A percentile compares a stretch with the other conserved stretches of the same genome.
phyloP scores from a whole-genome alignment of 1,140 invertebrate species.

The Cotesia glomerata region DNA sequence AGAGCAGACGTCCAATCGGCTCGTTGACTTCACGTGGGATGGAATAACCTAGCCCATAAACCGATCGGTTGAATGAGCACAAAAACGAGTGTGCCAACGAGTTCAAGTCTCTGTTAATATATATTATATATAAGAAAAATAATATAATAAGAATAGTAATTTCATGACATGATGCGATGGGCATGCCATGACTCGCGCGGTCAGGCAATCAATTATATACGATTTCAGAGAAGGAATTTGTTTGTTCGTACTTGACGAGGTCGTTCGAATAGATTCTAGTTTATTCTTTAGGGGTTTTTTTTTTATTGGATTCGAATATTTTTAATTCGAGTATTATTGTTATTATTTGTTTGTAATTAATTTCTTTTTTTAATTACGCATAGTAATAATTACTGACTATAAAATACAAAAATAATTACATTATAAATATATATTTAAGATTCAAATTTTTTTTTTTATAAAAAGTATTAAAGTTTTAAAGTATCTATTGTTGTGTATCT shows the following conservation, averaged over 20 bases:
- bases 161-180: too few species aligned
- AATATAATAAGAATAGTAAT: background rate
- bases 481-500: too few species aligned
- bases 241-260: constrained; percentile 4
- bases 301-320: background rate
- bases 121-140: background rate
- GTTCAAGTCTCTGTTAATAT: background rate
- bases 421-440: too few species aligned
- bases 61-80: background rate
- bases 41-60: background rate
- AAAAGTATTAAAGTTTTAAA: too few species aligned
- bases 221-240: constrained; percentile 2
- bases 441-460: too few species aligned
- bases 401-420: too few species aligned
- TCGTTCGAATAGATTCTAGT: background rate
- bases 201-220: background rate
- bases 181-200: background rate
- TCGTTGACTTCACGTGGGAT: constrained; percentile 11
- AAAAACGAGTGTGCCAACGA: background rate
- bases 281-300: background rate
- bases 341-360: too few species aligned
- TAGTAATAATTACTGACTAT: too few species aligned
- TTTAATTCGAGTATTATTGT: too few species aligned
- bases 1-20: background rate
- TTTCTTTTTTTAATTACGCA: too few species aligned